These are phyloP conservation scores for Diarsia dahlii DNA, from an alignment of 2,888 invertebrate species.

Conservation along the genomic window DNA sequence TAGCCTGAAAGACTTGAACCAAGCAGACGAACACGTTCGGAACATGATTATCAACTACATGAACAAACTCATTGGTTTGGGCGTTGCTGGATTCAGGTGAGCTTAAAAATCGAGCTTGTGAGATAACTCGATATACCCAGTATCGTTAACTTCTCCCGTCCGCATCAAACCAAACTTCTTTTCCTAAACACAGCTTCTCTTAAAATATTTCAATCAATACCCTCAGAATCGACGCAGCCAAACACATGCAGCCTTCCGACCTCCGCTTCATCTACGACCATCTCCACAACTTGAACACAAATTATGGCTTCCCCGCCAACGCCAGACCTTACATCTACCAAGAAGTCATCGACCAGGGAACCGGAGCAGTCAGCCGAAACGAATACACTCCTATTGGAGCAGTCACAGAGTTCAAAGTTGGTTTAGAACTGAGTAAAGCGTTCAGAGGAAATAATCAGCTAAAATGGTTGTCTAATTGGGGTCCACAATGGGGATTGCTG, in stretches of 20 bases:
- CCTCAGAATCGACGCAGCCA: conserved; percentile 93
- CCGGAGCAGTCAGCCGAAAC: conserved; percentile 86
- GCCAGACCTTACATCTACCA: conserved; percentile 93
- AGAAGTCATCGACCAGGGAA: conserved; percentile 94
- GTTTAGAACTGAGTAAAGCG: conserved; percentile 84
- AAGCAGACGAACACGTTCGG: conserved; percentile 92
- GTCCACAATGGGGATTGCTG: conserved; percentile 92
- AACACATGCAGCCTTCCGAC: conserved; percentile 95
- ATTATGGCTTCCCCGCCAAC: conserved; percentile 91
- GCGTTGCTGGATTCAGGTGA: conserved; percentile 94
- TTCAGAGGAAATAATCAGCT: conserved; percentile 89
- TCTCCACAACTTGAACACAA: conserved; percentile 91
- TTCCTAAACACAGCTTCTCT: not conserved
- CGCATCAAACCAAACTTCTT: not conserved
- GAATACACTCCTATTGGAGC: conserved; percentile 91
- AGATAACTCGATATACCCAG: no score
- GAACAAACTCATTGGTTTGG: conserved; percentile 92
- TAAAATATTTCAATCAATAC: not conserved
- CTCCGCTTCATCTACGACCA: conserved; percentile 92
- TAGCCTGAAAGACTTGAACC: conserved; percentile 95
- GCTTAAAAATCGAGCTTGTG: not conserved
- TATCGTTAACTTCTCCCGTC: not conserved
- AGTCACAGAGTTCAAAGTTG: conserved; percentile 93
- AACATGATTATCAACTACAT: conserved; percentile 92
- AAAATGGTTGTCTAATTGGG: conserved; percentile 92